These are phyloP conservation scores for Drosophila kuntzei DNA, from an alignment of 2,888 invertebrate species.

Conservation along the genomic window DNA sequence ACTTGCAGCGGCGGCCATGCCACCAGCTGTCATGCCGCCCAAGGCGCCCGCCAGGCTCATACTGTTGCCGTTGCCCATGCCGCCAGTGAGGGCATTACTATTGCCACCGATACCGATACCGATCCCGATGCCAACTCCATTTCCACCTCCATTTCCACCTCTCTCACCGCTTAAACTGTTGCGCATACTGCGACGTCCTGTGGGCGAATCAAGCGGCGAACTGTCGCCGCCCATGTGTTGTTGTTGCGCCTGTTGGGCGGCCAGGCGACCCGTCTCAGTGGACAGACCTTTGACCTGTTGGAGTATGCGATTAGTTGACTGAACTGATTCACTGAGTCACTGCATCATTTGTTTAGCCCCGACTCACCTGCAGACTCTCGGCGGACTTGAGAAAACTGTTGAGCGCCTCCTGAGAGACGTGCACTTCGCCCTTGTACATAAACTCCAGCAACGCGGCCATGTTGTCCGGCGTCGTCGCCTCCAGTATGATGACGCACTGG, in stretches of 20 bases:
- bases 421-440: slow-evolving; percentile 97
- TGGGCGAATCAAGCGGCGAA: slow-evolving; percentile 85
- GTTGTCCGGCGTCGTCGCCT: slow-evolving; percentile 95
- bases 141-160: slow-evolving; percentile 45
- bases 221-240: slow-evolving; percentile 82
- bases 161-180: slow-evolving; percentile 84
- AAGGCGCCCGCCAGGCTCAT: slow-evolving; percentile 62
- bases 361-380: slow-evolving; percentile 93
- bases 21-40: slow-evolving; percentile 64
- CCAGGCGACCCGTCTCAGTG: slow-evolving; percentile 89
- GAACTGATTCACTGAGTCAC: no score
- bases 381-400: slow-evolving; percentile 96
- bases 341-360: neutral
- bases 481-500: slow-evolving; percentile 93
- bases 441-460: slow-evolving; percentile 96
- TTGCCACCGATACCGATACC: slow-evolving; percentile 46
- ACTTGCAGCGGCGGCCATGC: slow-evolving; percentile 70
- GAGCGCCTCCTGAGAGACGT: slow-evolving; percentile 95
- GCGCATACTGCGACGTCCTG: slow-evolving; percentile 84
- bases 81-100: slow-evolving; percentile 63
- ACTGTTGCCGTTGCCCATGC: slow-evolving; percentile 68
- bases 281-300: slow-evolving; percentile 91
- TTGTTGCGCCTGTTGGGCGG: slow-evolving; percentile 85
- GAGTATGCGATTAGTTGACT: neutral
- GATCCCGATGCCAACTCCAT: slow-evolving; percentile 8